A percentile compares a stretch with the other conserved stretches of the same genome.
These are phyloP conservation scores for Scaptomyza hsui DNA, from an alignment of 1,140 invertebrate genomes.

Conservation along the genomic window DNA sequence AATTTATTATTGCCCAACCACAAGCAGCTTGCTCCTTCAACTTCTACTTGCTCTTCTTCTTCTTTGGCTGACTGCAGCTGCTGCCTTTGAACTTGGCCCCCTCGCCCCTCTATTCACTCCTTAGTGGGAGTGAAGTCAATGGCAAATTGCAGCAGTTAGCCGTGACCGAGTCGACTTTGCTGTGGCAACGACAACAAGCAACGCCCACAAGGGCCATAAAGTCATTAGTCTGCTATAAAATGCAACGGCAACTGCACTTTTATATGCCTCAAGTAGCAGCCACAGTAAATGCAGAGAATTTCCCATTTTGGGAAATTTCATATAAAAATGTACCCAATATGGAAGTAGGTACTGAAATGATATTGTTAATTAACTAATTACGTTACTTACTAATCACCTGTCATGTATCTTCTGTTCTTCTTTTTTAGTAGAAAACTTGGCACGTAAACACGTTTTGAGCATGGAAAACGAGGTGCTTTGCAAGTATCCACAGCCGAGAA, in stretches of 20 bases:
- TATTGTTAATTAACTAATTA: too few relatives aligned
- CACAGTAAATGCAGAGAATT: background rate
- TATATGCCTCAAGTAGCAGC: background rate
- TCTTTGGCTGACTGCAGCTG: slow-evolving; percentile 9
- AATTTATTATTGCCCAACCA: slow-evolving; percentile 34
- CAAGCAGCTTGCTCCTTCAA: too few relatives aligned
- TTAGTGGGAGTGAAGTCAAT: slow-evolving; percentile 14
- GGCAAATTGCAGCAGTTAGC: slow-evolving; percentile 40
- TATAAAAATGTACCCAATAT: too few relatives aligned
- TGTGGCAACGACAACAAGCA: slow-evolving; percentile 1
- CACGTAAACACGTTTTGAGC: slow-evolving; percentile 4
- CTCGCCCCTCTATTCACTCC: background rate
- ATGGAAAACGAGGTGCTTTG: slow-evolving; percentile 33
- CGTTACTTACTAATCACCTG: too few relatives aligned
- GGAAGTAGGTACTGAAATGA: too few relatives aligned
- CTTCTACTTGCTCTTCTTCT: too few relatives aligned
- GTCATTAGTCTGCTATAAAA: slow-evolving; percentile 34
- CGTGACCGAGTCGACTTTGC: slow-evolving; percentile 18
- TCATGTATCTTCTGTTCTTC: background rate
- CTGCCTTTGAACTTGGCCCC: slow-evolving; percentile 29
- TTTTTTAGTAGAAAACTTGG: slow-evolving; percentile 20
- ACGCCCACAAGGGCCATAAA: slow-evolving; percentile 32
- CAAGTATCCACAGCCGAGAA: slow-evolving; percentile 44
- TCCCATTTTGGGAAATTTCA: too few relatives aligned
- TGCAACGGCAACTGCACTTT: slow-evolving; percentile 7